A percentile compares a stretch with the other conserved stretches of the same genome.
Conservation (phyloP, 2,113 vertebrate genomes). For the Nerophis lumbriciformis region DNA sequence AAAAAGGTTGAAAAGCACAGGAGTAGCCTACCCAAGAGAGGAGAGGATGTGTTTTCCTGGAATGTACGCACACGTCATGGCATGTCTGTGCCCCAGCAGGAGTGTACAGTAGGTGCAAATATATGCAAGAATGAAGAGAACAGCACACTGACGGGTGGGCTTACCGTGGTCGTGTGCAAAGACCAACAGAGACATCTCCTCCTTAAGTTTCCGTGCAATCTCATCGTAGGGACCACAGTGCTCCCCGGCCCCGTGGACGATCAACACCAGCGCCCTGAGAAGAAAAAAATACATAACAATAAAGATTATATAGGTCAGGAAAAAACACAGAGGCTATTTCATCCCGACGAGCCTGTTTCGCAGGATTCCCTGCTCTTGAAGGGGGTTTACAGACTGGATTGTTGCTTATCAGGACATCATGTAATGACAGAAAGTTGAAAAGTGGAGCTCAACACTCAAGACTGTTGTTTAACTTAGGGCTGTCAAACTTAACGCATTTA, state of each 20-base stretch:
- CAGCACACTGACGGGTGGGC: slow-evolving; percentile 42
- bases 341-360: no score
- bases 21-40: no score
- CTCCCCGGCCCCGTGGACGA: slow-evolving; percentile 88
- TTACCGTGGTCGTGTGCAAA: slow-evolving; percentile 95
- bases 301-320: neutral
- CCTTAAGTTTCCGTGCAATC: slow-evolving; percentile 79
- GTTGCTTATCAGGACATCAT: no score
- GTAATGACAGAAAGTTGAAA: no score
- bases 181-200: slow-evolving; percentile 77
- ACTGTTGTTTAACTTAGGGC: no score
- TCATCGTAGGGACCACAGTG: slow-evolving; percentile 88
- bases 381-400: no score
- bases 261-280: slow-evolving; percentile 83
- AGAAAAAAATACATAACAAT: neutral
- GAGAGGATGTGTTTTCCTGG: neutral
- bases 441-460: no score
- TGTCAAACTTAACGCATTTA: no score
- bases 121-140: slow-evolving; percentile 2
- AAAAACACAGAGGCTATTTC: no score
- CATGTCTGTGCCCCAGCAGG: neutral
- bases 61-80: slow-evolving; percentile 1
- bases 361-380: no score
- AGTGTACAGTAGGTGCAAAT: slow-evolving; percentile 7
- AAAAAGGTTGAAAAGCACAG: no score